A percentile compares a stretch with the other conserved stretches of the same genome.
phyloP scores from a whole-genome alignment of 2,797 vertebrate species.

The Centroberyx gerrardi region DNA sequence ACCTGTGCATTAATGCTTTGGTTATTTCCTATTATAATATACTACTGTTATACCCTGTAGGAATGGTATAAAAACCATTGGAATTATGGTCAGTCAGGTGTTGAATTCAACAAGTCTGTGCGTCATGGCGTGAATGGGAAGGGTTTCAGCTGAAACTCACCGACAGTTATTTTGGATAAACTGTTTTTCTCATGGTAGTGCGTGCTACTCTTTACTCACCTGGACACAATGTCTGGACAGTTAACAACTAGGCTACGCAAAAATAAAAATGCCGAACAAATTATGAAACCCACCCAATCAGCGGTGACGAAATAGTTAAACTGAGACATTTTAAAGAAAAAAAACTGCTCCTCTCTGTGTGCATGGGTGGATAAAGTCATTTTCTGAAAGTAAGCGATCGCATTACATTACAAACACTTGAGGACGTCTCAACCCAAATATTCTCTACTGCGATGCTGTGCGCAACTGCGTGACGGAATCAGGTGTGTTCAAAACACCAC shows the following conservation, averaged over 20 bases:
- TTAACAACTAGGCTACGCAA: too few relatives aligned
- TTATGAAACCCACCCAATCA: neutral
- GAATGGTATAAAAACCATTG: neutral
- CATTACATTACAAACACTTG: conserved; percentile 8
- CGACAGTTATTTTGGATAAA: neutral
- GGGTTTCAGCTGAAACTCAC: neutral
- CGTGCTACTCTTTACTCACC: neutral
- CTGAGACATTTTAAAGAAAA: neutral
- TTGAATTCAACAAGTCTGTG: conserved; percentile 6
- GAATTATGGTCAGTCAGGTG: neutral
- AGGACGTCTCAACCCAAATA: conserved; percentile 15
- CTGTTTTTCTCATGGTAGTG: neutral
- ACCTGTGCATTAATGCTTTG: neutral
- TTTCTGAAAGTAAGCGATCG: conserved; percentile 14
- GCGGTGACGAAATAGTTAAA: conserved; percentile 28
- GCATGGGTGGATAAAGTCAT: conserved; percentile 26
- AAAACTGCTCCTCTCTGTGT: neutral
- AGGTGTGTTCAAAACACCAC: conserved; percentile 42
- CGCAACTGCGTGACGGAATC: conserved; percentile 57
- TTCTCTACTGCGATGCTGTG: conserved; percentile 45
- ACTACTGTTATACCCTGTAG: neutral
- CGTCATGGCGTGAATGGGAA: neutral
- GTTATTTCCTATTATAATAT: too few relatives aligned
- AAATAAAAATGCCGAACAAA: neutral
- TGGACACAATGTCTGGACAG: neutral